Evolutionary conservation across 2,888 invertebrate genomes (phyloP).

Genomic region (Volucella inflata): DNA sequence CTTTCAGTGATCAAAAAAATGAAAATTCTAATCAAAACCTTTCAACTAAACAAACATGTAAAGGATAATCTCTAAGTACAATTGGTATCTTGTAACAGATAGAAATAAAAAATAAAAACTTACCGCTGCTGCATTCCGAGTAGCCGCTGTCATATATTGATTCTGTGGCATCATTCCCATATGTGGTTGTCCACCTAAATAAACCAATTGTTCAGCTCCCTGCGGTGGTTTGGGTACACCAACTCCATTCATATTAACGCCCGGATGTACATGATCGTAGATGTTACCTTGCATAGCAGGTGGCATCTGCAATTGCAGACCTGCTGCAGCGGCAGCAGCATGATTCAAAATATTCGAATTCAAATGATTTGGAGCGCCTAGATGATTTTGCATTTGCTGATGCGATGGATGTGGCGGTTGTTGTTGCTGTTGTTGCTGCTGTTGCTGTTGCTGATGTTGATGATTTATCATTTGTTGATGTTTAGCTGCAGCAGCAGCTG

Average conservation of each 20-base stretch:
- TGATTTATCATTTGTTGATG: slow-evolving; percentile 82
- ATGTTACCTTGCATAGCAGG: slow-evolving; percentile 81
- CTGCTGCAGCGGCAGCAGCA: slow-evolving; percentile 80
- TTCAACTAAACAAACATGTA: no score
- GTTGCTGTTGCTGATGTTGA: slow-evolving; percentile 84
- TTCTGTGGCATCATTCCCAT: slow-evolving; percentile 83
- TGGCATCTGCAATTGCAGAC: slow-evolving; percentile 82
- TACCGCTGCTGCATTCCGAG: slow-evolving; percentile 83
- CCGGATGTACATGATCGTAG: slow-evolving; percentile 83
- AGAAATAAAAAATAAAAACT: slow-evolving; percentile 76
- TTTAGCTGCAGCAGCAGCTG: slow-evolving; percentile 80
- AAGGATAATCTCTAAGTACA: not conserved
- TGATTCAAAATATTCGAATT: slow-evolving; percentile 83
- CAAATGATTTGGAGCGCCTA: slow-evolving; percentile 78
- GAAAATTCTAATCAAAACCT: no score
- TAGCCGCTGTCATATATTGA: slow-evolving; percentile 83
- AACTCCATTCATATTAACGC: slow-evolving; percentile 81
- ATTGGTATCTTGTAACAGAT: not conserved
- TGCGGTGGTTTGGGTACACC: slow-evolving; percentile 78
- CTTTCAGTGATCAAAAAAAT: no score
- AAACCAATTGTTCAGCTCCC: slow-evolving; percentile 82
- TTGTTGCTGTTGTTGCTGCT: slow-evolving; percentile 82
- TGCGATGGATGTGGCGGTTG: slow-evolving; percentile 84
- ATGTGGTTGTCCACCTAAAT: slow-evolving; percentile 83
- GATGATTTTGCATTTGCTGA: slow-evolving; percentile 84